Evolutionary conservation across 2,797 vertebrate genomes (phyloP).

Genomic region (Podarcis lilfordi): DNA sequence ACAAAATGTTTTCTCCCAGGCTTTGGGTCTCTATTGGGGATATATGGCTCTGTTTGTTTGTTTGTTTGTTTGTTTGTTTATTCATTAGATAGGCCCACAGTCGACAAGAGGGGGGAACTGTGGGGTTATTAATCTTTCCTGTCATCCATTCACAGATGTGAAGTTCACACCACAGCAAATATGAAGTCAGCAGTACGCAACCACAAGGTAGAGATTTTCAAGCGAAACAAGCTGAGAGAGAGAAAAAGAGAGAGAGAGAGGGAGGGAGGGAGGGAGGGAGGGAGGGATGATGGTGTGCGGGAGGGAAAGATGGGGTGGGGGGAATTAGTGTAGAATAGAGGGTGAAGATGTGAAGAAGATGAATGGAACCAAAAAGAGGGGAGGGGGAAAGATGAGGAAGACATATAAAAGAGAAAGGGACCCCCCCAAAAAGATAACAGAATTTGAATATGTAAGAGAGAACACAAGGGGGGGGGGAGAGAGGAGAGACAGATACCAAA

Average conservation of each 20-base stretch:
- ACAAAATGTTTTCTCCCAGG: conserved; percentile 91
- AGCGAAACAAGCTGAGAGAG: conserved; percentile 76
- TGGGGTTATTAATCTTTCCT: conserved; percentile 97
- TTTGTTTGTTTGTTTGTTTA: conserved; percentile 84
- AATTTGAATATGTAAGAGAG: conserved; percentile 23
- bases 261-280: conserved; percentile 48
- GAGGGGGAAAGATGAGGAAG: conserved; percentile 27
- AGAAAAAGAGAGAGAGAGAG: conserved; percentile 32
- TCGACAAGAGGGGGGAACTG: conserved; percentile 78
- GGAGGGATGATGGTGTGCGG: conserved; percentile 28
- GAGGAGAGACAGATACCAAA: conserved; percentile 44
- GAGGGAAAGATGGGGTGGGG: conserved; percentile 33
- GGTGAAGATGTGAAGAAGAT: conserved; percentile 53
- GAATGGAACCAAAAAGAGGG: conserved; percentile 22
- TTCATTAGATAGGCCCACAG: conserved; percentile 82
- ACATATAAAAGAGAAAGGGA: conserved; percentile 53
- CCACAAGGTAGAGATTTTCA: conserved; percentile 84
- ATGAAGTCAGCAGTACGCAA: conserved; percentile 94
- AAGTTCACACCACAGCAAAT: conserved; percentile 93
- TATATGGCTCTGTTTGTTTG: conserved; percentile 71
- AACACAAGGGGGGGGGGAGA: conserved; percentile 34
- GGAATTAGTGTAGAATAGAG: conserved; percentile 49
- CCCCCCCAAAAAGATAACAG: conserved; percentile 63
- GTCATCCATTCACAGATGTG: conserved; percentile 98
- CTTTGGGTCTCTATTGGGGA: conserved; percentile 85